Percentiles rank a stretch among this genome's conserved stretches.
Conservation (phyloP, 2,797 vertebrate genomes). For the Premnoplex brunnescens region DNA sequence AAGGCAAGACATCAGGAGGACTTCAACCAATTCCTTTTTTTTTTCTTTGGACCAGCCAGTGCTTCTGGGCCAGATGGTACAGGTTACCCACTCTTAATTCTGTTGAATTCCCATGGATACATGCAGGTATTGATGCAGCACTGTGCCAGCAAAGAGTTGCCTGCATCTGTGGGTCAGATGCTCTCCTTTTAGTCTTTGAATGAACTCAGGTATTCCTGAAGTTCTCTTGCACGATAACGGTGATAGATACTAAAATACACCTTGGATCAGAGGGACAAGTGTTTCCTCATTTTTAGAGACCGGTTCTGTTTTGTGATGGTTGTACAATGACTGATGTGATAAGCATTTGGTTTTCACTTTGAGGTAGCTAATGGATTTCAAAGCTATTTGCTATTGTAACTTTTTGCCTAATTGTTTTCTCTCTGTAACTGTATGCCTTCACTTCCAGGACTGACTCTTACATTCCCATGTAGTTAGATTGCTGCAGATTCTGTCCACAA, state of each 20-base stretch:
- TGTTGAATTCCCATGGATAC: neutral
- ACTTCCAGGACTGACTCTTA: conserved; percentile 36
- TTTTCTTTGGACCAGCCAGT: neutral
- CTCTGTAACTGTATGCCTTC: conserved; percentile 29
- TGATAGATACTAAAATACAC: neutral
- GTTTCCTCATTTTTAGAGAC: neutral
- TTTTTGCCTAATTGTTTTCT: conserved; percentile 54
- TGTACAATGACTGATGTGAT: neutral
- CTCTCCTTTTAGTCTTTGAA: neutral
- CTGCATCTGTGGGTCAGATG: neutral
- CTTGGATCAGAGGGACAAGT: neutral
- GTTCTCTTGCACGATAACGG: neutral
- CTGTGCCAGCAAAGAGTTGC: neutral
- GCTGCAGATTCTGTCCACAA: conserved; percentile 8
- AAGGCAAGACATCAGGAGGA: neutral
- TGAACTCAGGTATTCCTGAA: neutral
- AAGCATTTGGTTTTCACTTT: conserved; percentile 30
- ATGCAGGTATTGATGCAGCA: neutral
- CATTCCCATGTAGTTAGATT: neutral
- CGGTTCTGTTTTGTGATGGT: neutral
- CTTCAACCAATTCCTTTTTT: neutral
- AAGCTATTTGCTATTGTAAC: conserved; percentile 37
- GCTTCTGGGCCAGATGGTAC: neutral
- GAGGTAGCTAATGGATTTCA: conserved; percentile 54
- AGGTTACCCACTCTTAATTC: neutral